phyloP scores from a whole-genome alignment of 2,797 vertebrate genomes.

The Amblyraja radiata region DNA sequence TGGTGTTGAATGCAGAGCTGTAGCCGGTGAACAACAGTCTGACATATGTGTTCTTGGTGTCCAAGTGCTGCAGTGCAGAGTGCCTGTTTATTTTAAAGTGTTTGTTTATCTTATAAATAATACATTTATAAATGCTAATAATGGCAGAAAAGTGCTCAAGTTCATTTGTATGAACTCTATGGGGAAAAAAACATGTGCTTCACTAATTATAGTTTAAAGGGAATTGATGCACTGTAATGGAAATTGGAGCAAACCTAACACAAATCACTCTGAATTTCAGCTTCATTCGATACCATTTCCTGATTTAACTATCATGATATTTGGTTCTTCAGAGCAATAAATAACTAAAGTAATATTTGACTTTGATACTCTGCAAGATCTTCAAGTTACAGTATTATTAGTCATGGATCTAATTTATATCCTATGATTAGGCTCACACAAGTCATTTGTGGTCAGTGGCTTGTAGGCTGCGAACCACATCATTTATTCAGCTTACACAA shows the following conservation, averaged over 20 bases:
- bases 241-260: slow-evolving; percentile 44
- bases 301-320: not conserved
- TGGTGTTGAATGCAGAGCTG: too few species aligned
- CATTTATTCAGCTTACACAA: slow-evolving; percentile 2
- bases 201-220: slow-evolving; percentile 66
- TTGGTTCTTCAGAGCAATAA: not conserved
- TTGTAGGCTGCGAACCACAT: slow-evolving; percentile 9
- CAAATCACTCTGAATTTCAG: slow-evolving; percentile 37
- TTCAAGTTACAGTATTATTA: not conserved
- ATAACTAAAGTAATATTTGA: not conserved
- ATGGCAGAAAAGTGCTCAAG: too few species aligned
- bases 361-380: not conserved
- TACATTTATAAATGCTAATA: too few species aligned
- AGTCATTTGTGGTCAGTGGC: slow-evolving; percentile 20
- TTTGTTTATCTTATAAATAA: too few species aligned
- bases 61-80: too few species aligned
- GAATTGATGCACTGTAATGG: slow-evolving; percentile 55
- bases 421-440: slow-evolving; percentile 15
- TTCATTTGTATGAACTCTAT: slow-evolving; percentile 72
- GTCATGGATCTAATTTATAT: not conserved
- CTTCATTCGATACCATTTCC: slow-evolving; percentile 16
- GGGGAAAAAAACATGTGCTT: slow-evolving; percentile 83
- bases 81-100: too few species aligned
- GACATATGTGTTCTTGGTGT: too few species aligned
- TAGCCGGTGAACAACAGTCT: too few species aligned